These are phyloP conservation scores for Caenorhabditis sp. DNA, from an alignment of 2,888 invertebrate genomes.

Conservation along the genomic window DNA sequence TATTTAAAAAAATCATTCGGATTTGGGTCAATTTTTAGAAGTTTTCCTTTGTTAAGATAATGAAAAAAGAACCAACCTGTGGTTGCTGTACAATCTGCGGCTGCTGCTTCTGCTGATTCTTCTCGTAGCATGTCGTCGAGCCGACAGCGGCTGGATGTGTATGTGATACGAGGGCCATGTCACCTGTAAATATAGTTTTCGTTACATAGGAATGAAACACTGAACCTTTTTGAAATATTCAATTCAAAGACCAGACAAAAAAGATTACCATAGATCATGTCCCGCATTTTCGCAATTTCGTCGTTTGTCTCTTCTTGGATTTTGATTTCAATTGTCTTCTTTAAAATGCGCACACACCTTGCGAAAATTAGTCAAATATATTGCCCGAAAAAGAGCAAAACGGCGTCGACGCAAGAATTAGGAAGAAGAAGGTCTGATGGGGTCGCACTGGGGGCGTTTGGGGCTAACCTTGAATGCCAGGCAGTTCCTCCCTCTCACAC, in stretches of 20 bases:
- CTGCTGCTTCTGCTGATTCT: slow-evolving; percentile 54
- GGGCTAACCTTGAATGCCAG: slow-evolving; percentile 59
- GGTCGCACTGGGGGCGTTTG: neutral
- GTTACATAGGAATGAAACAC: too few species aligned
- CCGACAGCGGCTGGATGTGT: slow-evolving; percentile 61
- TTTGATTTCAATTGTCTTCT: too few species aligned
- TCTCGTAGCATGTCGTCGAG: slow-evolving; percentile 60
- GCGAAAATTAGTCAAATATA: too few species aligned
- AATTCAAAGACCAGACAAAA: neutral
- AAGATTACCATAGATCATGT: slow-evolving; percentile 48
- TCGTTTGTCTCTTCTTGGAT: neutral
- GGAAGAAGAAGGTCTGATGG: slow-evolving; percentile 3
- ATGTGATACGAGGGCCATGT: slow-evolving; percentile 68
- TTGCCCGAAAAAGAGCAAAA: too few species aligned
- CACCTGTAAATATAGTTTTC: slow-evolving; percentile 55
- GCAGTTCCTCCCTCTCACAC: slow-evolving; percentile 39
- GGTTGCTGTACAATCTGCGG: slow-evolving; percentile 39
- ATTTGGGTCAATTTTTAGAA: too few species aligned
- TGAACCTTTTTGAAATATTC: neutral
- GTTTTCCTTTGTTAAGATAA: too few species aligned
- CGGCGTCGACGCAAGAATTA: too few species aligned
- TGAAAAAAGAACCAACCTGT: too few species aligned
- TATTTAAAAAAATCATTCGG: too few species aligned
- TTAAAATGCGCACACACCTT: neutral
- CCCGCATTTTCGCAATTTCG: slow-evolving; percentile 37